A percentile compares a stretch with the other conserved stretches of the same genome.
Conservation (phyloP, 2,888 invertebrate genomes). For the Microdon myrmicae region DNA sequence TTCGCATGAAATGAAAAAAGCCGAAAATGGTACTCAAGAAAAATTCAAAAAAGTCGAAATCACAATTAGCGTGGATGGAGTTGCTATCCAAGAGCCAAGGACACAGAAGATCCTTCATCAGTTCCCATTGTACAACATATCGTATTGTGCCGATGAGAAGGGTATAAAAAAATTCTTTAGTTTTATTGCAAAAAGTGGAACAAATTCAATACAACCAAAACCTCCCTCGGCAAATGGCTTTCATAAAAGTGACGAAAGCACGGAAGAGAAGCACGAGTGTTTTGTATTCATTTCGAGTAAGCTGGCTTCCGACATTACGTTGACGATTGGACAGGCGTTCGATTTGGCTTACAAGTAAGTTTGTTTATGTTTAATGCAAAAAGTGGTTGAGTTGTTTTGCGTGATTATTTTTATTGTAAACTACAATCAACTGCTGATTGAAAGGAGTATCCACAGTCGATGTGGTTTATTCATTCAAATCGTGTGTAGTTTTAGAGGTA, state of each 20-base stretch:
- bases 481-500: no score
- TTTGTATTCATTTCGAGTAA: conserved; percentile 98
- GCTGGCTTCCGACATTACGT: conserved; percentile 95
- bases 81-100: conserved; percentile 85
- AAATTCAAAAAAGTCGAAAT: conserved; percentile 93
- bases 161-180: conserved; percentile 95
- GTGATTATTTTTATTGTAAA: no score
- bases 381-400: not conserved
- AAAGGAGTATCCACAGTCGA: no score
- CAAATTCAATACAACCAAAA: conserved; percentile 38
- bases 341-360: conserved; percentile 90
- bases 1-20: conserved; percentile 90
- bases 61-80: conserved; percentile 97
- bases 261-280: conserved; percentile 88
- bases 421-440: no score
- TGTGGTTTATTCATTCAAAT: no score
- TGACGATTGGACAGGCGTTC: conserved; percentile 98
- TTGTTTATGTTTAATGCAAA: not conserved
- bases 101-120: conserved; percentile 88
- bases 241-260: conserved; percentile 57
- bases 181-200: conserved; percentile 65
- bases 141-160: conserved; percentile 99
- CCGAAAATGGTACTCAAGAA: conserved; percentile 81
- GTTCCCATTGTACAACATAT: conserved; percentile 96
- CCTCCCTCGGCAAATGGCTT: conserved; percentile 42